Conservation (phyloP, 2,888 invertebrate species). For the Lycia hirtaria region DNA sequence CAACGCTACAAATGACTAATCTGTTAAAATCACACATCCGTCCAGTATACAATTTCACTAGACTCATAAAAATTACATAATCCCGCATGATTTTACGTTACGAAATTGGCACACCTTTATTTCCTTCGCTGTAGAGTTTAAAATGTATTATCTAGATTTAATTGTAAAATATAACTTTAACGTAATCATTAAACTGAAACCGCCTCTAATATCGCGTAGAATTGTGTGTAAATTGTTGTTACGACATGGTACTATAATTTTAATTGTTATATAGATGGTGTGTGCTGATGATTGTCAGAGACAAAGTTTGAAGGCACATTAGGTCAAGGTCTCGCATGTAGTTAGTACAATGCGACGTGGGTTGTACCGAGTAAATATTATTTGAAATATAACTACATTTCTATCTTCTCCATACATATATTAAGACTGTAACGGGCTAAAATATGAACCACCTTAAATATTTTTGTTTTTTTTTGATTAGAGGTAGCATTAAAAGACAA, state of each 20-base stretch:
- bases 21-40: slow-evolving; percentile 41
- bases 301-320: slow-evolving; percentile 35
- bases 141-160: slow-evolving; percentile 4
- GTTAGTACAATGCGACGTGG: slow-evolving; percentile 9
- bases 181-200: slow-evolving; percentile 5
- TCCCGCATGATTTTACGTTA: slow-evolving; percentile 17
- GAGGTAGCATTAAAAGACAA: too few species aligned
- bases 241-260: slow-evolving; percentile 21
- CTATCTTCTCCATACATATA: too few species aligned
- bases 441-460: too few species aligned
- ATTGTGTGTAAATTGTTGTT: slow-evolving; percentile 15
- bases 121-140: neutral
- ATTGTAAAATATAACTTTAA: slow-evolving; percentile 10
- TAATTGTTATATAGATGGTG: slow-evolving; percentile 13
- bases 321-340: slow-evolving; percentile 41
- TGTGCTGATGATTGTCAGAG: slow-evolving; percentile 22
- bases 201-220: slow-evolving; percentile 8
- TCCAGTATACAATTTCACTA: slow-evolving; percentile 38
- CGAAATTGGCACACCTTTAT: slow-evolving; percentile 3
- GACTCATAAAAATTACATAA: slow-evolving; percentile 40
- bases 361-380: neutral
- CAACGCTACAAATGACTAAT: slow-evolving; percentile 40
- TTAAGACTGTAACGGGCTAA: too few species aligned
- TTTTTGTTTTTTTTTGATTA: too few species aligned
- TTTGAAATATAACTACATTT: neutral